Percentiles rank a stretch among this genome's conserved stretches.
phyloP scores from a whole-genome alignment of 2,797 vertebrate species.

The Gymnoscopelus microlampas region DNA sequence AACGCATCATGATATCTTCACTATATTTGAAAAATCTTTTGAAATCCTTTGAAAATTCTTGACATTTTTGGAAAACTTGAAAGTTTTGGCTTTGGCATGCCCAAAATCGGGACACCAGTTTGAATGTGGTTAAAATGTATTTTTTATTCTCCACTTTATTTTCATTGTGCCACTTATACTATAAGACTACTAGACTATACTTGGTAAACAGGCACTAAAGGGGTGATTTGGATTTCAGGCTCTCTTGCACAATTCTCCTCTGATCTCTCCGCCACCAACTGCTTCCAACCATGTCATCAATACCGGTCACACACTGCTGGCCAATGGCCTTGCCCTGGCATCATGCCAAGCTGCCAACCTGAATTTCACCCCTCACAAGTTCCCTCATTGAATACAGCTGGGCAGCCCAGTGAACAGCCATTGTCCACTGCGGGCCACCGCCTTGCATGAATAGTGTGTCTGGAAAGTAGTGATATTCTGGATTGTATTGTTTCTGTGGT shows the following conservation, averaged over 20 bases:
- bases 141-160: too few species aligned
- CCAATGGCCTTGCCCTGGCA: slow-evolving; percentile 63
- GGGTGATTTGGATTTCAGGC: slow-evolving; percentile 27
- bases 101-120: too few species aligned
- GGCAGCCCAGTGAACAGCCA: slow-evolving; percentile 42
- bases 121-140: too few species aligned
- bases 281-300: slow-evolving; percentile 42
- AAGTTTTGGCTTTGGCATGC: too few species aligned
- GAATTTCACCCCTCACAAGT: slow-evolving; percentile 66
- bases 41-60: too few species aligned
- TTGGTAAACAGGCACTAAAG: slow-evolving; percentile 7
- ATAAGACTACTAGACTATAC: background rate
- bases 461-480: slow-evolving; percentile 36
- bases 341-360: slow-evolving; percentile 65
- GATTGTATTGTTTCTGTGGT: background rate
- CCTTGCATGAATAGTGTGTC: slow-evolving; percentile 37
- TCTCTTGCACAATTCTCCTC: slow-evolving; percentile 35
- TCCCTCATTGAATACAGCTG: slow-evolving; percentile 62
- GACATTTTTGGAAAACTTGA: too few species aligned
- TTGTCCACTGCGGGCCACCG: slow-evolving; percentile 56
- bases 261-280: slow-evolving; percentile 49
- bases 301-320: slow-evolving; percentile 42
- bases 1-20: too few species aligned
- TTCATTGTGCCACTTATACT: too few species aligned
- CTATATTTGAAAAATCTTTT: too few species aligned